These are phyloP conservation scores for Volucella inflata DNA, from an alignment of 2,888 invertebrate genomes.

Conservation along the genomic window DNA sequence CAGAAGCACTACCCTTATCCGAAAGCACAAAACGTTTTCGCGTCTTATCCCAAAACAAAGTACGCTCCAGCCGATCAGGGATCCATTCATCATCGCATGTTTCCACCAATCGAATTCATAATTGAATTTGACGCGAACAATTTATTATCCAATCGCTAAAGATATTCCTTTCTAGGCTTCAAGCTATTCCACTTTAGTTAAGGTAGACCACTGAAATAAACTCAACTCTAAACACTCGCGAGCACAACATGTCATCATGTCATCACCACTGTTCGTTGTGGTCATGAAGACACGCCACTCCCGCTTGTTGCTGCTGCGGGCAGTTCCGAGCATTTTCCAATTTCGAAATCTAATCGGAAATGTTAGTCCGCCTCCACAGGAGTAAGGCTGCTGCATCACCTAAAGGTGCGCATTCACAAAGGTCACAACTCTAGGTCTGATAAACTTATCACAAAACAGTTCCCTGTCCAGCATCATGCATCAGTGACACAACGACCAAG, in stretches of 20 bases:
- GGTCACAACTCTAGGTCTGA: constrained; percentile 52
- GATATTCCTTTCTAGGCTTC: constrained; percentile 30
- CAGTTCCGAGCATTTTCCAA: constrained; percentile 65
- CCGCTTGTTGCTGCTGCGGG: constrained; percentile 52
- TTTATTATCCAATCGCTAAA: constrained; percentile 71
- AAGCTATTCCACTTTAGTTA: constrained; percentile 22
- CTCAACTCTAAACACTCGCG: constrained; percentile 30
- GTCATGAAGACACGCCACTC: constrained; percentile 30
- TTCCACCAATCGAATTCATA: constrained; percentile 69
- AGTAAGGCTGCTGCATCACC: constrained; percentile 28
- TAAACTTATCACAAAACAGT: constrained; percentile 67
- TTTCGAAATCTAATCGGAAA: constrained; percentile 76
- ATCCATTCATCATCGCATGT: constrained; percentile 62
- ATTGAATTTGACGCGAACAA: constrained; percentile 72
- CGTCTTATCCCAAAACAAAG: constrained; percentile 66
- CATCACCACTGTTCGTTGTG: constrained; percentile 55
- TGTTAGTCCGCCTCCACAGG: constrained; percentile 72
- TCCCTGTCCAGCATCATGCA: constrained; percentile 50
- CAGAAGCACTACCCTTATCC: constrained; percentile 8
- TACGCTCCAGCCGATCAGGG: constrained; percentile 57
- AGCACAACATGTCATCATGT: constrained; percentile 66
- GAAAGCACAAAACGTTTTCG: constrained; percentile 56
- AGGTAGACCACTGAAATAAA: constrained; percentile 21
- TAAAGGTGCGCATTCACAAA: constrained; percentile 53
- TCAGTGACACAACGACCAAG: constrained; percentile 43